phyloP scores from a whole-genome alignment of 2,888 invertebrate genomes.

The Teleogryllus oceanicus region DNA sequence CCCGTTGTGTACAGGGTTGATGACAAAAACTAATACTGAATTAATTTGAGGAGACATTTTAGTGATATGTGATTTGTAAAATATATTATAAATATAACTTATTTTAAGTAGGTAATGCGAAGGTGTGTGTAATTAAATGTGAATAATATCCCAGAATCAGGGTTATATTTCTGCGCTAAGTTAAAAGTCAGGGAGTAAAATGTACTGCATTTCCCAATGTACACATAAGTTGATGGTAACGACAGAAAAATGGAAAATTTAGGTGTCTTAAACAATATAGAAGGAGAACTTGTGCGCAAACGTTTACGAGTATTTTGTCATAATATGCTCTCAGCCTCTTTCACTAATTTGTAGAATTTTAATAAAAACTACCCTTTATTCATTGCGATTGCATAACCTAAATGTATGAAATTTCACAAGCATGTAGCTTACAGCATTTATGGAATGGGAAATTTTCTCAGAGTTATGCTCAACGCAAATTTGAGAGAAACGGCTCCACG shows the following conservation, averaged over 20 bases:
- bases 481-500: no score
- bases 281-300: background rate
- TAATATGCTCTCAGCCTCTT: background rate
- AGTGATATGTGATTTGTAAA: background rate
- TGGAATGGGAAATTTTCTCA: no score
- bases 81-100: background rate
- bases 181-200: background rate
- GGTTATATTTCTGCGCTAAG: background rate
- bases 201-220: no score
- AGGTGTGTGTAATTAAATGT: background rate
- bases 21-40: background rate
- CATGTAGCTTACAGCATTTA: background rate
- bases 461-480: no score
- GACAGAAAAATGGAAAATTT: no score
- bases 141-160: background rate
- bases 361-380: background rate
- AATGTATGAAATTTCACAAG: background rate
- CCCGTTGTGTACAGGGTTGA: background rate
- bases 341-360: background rate
- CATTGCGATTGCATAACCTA: background rate
- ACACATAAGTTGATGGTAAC: no score
- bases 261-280: no score
- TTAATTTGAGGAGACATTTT: background rate
- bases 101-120: background rate
- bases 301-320: background rate